Evolutionary conservation across 2,797 vertebrate species (phyloP).

Genomic region (Danio choprae): DNA sequence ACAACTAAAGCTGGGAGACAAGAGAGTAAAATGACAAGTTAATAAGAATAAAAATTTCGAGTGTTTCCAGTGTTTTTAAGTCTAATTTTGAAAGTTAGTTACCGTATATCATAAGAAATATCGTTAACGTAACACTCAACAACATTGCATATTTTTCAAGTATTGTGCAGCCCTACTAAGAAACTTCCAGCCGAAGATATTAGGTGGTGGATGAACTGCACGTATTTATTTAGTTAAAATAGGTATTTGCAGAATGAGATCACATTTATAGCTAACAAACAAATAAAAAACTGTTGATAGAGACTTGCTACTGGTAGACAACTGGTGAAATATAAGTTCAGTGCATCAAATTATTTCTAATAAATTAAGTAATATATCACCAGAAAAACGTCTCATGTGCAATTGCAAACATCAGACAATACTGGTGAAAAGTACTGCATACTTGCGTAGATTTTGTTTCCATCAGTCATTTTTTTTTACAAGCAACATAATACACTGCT

Average conservation of each 20-base stretch:
- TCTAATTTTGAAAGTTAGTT: too few relatives aligned
- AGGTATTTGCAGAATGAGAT: background rate
- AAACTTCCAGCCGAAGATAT: background rate
- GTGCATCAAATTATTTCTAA: too few relatives aligned
- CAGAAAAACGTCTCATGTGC: background rate
- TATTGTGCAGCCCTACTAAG: too few relatives aligned
- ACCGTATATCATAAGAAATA: too few relatives aligned
- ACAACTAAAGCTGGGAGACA: too few relatives aligned
- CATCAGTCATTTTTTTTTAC: background rate
- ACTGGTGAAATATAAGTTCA: too few relatives aligned
- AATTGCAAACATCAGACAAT: background rate
- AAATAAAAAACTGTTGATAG: background rate
- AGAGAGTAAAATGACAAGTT: too few relatives aligned
- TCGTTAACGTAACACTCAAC: too few relatives aligned
- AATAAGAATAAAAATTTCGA: too few relatives aligned
- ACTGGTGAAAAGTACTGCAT: background rate
- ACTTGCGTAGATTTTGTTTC: constrained; percentile 1
- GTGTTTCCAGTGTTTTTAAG: too few relatives aligned
- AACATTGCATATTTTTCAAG: too few relatives aligned
- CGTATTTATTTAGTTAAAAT: background rate
- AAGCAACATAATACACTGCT: constrained; percentile 4
- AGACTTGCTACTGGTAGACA: background rate
- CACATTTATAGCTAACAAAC: background rate
- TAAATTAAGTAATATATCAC: background rate
- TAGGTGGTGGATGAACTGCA: background rate